These are phyloP conservation scores for Henicopernis longicauda DNA, from an alignment of 2,113 vertebrate genomes.

Conservation along the genomic window DNA sequence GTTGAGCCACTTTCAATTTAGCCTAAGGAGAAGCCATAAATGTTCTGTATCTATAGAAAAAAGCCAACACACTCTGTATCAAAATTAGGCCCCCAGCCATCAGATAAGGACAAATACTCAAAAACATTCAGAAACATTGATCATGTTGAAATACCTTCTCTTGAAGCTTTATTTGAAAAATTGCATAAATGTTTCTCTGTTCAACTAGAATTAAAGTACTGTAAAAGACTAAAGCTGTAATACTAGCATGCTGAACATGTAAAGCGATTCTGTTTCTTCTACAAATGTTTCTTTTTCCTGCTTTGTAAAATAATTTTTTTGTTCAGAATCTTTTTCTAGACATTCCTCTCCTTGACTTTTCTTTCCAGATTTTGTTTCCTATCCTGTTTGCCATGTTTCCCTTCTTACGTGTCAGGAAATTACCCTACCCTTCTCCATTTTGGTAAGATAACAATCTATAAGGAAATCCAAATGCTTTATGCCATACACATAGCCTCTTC, in stretches of 20 bases:
- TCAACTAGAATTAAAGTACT: neutral
- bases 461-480: slow-evolving; percentile 73
- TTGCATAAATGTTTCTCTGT: neutral
- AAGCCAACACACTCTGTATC: fast-evolving
- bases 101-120: neutral
- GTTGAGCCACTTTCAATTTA: neutral
- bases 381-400: slow-evolving; percentile 86
- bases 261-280: slow-evolving; percentile 68
- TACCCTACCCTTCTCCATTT: slow-evolving; percentile 84
- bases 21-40: neutral
- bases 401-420: slow-evolving; percentile 85
- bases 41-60: neutral
- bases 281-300: slow-evolving; percentile 77
- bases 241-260: slow-evolving; percentile 46
- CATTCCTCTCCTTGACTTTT: slow-evolving; percentile 85
- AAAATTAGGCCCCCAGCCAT: neutral
- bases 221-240: neutral
- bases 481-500: slow-evolving; percentile 57
- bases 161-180: neutral
- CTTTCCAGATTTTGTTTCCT: slow-evolving; percentile 88
- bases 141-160: neutral
- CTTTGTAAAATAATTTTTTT: slow-evolving; percentile 79
- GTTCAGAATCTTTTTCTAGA: slow-evolving; percentile 81
- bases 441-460: slow-evolving; percentile 81
- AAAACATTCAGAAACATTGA: neutral